Percentiles rank a stretch among this genome's conserved stretches.
Evolutionary conservation across 2,797 vertebrate species (phyloP).

Genomic region (Trachurus trachurus): DNA sequence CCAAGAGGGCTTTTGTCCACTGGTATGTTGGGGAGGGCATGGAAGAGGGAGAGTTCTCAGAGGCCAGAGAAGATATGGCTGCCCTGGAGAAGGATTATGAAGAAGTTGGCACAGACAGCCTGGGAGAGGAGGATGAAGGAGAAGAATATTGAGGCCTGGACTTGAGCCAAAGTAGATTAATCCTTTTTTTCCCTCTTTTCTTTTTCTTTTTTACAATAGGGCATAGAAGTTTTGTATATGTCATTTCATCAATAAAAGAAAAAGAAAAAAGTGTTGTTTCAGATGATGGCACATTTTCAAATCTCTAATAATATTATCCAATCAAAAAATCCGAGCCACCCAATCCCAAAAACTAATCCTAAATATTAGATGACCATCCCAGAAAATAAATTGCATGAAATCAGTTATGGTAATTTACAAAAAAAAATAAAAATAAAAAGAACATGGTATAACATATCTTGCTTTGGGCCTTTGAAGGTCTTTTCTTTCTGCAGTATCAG

Average conservation of each 20-base stretch:
- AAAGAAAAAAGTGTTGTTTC: background rate
- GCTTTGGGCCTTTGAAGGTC: background rate
- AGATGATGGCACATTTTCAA: background rate
- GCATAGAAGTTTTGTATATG: background rate
- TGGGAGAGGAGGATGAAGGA: slow-evolving; percentile 87
- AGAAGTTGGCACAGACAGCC: slow-evolving; percentile 92
- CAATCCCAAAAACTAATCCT: too few relatives aligned
- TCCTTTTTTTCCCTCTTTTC: background rate
- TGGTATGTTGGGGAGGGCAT: slow-evolving; percentile 98
- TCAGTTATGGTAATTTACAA: background rate
- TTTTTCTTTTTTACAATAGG: background rate
- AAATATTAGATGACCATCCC: too few relatives aligned
- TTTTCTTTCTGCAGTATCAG: slow-evolving; percentile 23
- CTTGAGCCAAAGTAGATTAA: background rate
- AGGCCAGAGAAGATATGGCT: slow-evolving; percentile 95
- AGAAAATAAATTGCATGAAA: too few relatives aligned
- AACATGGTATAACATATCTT: background rate
- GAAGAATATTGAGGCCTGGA: slow-evolving; percentile 81
- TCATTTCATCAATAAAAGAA: too few relatives aligned
- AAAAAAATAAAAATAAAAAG: background rate
- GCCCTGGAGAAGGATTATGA: slow-evolving; percentile 98
- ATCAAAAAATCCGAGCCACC: too few relatives aligned
- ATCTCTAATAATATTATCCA: too few relatives aligned
- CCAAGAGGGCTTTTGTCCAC: slow-evolving; percentile 97
- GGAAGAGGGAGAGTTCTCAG: slow-evolving; percentile 97